A percentile compares a stretch with the other conserved stretches of the same genome.
Conservation (phyloP, 2,113 vertebrate genomes). For the Phycodurus eques region DNA sequence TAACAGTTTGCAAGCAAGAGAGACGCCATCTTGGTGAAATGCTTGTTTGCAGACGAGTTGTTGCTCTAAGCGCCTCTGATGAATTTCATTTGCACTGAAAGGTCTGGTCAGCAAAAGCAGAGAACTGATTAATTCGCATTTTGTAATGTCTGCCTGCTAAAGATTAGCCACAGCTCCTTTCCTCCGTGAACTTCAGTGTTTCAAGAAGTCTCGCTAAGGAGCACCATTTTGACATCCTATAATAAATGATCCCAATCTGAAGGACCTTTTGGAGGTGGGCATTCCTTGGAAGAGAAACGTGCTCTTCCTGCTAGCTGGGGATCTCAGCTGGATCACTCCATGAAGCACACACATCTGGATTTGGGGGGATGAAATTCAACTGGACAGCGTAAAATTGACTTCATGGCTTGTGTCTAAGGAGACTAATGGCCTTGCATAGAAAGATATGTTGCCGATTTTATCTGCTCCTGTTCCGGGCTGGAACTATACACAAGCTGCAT, state of each 20-base stretch:
- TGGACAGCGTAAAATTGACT: slow-evolving; percentile 77
- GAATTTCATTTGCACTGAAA: slow-evolving; percentile 69
- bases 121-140: slow-evolving; percentile 62
- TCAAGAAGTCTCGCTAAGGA: slow-evolving; percentile 68
- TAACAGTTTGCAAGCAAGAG: slow-evolving; percentile 42
- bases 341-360: slow-evolving; percentile 69
- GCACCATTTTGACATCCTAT: slow-evolving; percentile 69
- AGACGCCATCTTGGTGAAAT: slow-evolving; percentile 55
- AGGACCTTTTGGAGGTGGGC: slow-evolving; percentile 45
- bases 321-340: slow-evolving; percentile 35
- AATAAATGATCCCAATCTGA: slow-evolving; percentile 70
- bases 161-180: slow-evolving; percentile 62
- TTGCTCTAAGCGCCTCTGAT: slow-evolving; percentile 66
- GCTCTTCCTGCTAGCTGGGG: slow-evolving; percentile 47
- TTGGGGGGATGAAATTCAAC: slow-evolving; percentile 65
- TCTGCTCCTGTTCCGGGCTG: slow-evolving; percentile 69
- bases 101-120: slow-evolving; percentile 62
- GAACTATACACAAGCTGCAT: slow-evolving; percentile 69
- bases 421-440: slow-evolving; percentile 68
- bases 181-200: slow-evolving; percentile 65
- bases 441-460: slow-evolving; percentile 68
- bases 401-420: slow-evolving; percentile 71
- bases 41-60: slow-evolving; percentile 63
- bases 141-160: slow-evolving; percentile 62
- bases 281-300: slow-evolving; percentile 57